Evolutionary conservation across 2,888 invertebrate genomes (phyloP), one percentile per base, ranked within the genome.

Genomic region (Philereme vetulata): DNA sequence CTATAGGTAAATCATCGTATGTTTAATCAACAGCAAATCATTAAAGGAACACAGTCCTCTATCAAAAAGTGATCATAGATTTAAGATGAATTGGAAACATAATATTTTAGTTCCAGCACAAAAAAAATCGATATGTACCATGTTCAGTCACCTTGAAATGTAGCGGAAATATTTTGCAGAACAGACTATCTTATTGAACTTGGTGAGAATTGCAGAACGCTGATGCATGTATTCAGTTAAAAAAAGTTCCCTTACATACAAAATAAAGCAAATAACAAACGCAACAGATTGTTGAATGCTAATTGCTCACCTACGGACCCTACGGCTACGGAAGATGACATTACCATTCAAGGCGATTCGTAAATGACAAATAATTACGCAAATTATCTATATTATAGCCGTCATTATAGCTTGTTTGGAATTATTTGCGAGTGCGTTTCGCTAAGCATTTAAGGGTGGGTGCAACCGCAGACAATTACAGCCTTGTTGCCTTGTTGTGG

Each of bases 301-400:
- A 64, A 72, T 73, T 72, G 63, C 63, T 50, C 60, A 53, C 79
- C 68, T 65, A 70, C 69, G 72, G 77, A 6, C 38, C 82, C 72
- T 65, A 69, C 69, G 73, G 82, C 78, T 70, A 75, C 77, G 82
- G 76, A 78, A 82, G 80, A 81, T 76, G 74, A 75, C 75, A 76
- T 77, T 76, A 71, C 54, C 72, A 77, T 70, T 67, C 71, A 74
- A 80, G 76, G 73, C 72, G 75, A 78, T 77, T 76, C 75, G 76
- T 74, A 78, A 76, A 81, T 78, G 73, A 72, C 72, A 76, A 78
- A 80, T 83, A 81, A 85, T 84, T 79, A 81, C 78, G 74, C 70
- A 75, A 78, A 81, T 79, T 76, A 76, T 72, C 54, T 70, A 71
- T 50, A 69, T 66, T 69, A 64, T 75, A 72, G 63, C 68, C 71